Percentiles rank a stretch among this genome's conserved stretches.
phyloP scores from a whole-genome alignment of 1,140 invertebrate species.

The Solenopsis fugax region DNA sequence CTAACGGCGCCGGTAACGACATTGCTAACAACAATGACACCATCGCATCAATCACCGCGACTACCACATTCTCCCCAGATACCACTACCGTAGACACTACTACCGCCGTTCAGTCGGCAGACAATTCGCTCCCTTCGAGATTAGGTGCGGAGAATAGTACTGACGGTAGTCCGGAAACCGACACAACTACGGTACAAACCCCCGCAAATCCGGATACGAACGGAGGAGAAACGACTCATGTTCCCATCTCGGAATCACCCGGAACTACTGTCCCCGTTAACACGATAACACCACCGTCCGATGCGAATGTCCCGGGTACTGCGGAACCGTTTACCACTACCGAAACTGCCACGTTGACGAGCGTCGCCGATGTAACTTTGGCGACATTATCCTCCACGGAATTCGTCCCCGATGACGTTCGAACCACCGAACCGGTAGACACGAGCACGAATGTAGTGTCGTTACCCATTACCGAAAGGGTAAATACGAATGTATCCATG shows the following conservation, averaged over 20 bases:
- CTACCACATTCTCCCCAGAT: constrained; percentile 66
- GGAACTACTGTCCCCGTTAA: not conserved
- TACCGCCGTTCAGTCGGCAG: not conserved
- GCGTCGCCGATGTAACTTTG: not conserved
- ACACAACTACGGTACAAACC: not conserved
- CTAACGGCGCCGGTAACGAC: constrained; percentile 77
- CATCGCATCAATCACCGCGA: constrained; percentile 60
- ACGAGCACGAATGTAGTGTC: constrained; percentile 4
- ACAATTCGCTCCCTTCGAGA: not conserved
- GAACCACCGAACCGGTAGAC: not conserved
- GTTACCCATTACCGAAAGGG: not conserved
- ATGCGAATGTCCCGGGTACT: not conserved
- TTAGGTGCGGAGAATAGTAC: constrained; percentile 11
- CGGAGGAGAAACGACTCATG: not conserved
- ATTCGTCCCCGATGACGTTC: not conserved
- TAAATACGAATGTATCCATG: constrained; percentile 21
- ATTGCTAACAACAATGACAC: constrained; percentile 79
- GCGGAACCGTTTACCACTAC: not conserved
- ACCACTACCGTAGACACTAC: constrained; percentile 59
- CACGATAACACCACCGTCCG: not conserved
- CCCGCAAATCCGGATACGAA: not conserved
- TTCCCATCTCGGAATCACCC: not conserved
- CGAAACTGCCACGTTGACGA: not conserved
- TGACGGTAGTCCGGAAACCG: not conserved
- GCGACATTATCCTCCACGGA: not conserved